Conservation (phyloP, 2,888 invertebrate genomes). For the Hydriomena furcata region DNA sequence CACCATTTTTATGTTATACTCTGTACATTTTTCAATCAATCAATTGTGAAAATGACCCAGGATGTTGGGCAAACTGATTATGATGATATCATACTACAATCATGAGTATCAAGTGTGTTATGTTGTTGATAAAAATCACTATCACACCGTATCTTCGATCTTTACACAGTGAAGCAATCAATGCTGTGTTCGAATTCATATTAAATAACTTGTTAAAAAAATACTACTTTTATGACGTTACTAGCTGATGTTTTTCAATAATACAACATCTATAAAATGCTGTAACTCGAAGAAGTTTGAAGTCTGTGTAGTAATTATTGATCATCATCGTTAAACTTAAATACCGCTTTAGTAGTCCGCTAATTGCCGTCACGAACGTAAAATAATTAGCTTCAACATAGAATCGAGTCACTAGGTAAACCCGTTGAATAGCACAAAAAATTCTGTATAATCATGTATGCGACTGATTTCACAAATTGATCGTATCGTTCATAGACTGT, state of each 20-base stretch:
- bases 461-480: too few relatives aligned
- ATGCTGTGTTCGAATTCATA: too few relatives aligned
- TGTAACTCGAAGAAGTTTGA: neutral
- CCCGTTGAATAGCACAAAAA: too few relatives aligned
- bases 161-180: too few relatives aligned
- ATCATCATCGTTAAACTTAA: constrained; percentile 2
- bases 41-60: constrained; percentile 8
- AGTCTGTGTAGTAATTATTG: constrained; percentile 8
- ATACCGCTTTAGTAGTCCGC: neutral
- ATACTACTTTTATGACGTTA: too few relatives aligned
- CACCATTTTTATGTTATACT: neutral
- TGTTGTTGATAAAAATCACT: constrained; percentile 1
- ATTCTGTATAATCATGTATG: too few relatives aligned
- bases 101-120: constrained; percentile 1
- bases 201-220: too few relatives aligned
- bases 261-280: neutral
- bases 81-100: constrained; percentile 8
- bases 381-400: neutral
- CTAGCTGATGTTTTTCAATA: neutral
- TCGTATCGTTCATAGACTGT: too few relatives aligned
- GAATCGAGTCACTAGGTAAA: neutral
- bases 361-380: neutral
- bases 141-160: too few relatives aligned
- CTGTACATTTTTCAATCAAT: constrained; percentile 4
- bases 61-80: constrained; percentile 20